Evolutionary conservation across 1,140 invertebrate genomes (phyloP), one percentile per base, ranked within the genome.

Genomic region (Frieseomelitta varia): DNA sequence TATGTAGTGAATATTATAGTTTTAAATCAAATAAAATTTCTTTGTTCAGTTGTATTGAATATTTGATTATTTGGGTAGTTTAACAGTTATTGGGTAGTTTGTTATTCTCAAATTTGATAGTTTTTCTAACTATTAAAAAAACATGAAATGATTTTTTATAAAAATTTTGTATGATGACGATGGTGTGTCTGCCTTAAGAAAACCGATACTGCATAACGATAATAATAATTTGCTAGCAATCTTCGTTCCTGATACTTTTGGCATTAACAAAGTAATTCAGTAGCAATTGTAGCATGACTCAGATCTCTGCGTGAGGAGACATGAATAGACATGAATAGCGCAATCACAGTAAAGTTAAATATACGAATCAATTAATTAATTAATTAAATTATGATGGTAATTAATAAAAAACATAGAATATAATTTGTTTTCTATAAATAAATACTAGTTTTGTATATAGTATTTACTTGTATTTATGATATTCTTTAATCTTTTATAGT

Each of bases 241-340:
- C 53, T n/a, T 56, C 73, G 24, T 75, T 67, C 15, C 3, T 51
- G 71, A 82, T 53, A 82, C 39, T 82, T 82, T 61, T 56, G 30
- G 15, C 30, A 47, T n/a, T 55, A 30, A 58, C 47, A 63, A 81
- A 74, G 21, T 81, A 81, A 74, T 81, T 81, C 47, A 81, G 27
- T 74, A 65, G 56, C 24, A 73, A 74, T 81, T 81, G 79, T 65
- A 58, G 51, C 17, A 30, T 72, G 34, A 72, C 67, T 80, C 55
- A 69, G 34, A 67, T 51, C 27, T 34, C n/a, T 69, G 30, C 24
- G 30, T 19, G 51, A 67, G 17, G 8, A 55, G 14, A n/a, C 30
- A 14, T 58, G 27, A 30, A 56, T 19, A 61, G 17, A 65, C 39
- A 53, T 55, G 14, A 1, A 73, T 73, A 73, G 17, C 10, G 24